Evolutionary conservation across 2,797 vertebrate species (phyloP).

Genomic region (Gobio occitaniae): DNA sequence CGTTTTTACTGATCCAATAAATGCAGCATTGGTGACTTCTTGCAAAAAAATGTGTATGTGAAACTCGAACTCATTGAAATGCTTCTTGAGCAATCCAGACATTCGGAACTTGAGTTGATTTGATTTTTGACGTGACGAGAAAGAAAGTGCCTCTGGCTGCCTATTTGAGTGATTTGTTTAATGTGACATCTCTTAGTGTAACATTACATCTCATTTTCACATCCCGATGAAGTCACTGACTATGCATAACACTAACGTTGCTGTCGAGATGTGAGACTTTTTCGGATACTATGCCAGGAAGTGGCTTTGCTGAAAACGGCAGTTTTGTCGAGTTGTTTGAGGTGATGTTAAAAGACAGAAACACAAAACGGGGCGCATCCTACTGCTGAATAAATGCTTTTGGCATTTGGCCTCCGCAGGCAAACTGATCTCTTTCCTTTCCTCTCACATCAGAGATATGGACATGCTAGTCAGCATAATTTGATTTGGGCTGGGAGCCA

Average conservation of each 20-base stretch:
- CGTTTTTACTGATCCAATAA: neutral
- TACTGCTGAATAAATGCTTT: slow-evolving; percentile 33
- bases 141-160: neutral
- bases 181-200: slow-evolving; percentile 27
- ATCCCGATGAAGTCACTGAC: slow-evolving; percentile 17
- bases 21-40: neutral
- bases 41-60: neutral
- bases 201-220: slow-evolving; percentile 24
- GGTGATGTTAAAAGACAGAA: neutral
- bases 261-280: neutral
- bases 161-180: slow-evolving; percentile 3
- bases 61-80: slow-evolving; percentile 3
- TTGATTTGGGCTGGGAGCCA: slow-evolving; percentile 50
- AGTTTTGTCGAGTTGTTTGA: neutral
- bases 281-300: neutral
- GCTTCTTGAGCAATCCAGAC: neutral
- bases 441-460: slow-evolving; percentile 47
- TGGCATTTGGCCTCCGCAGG: slow-evolving; percentile 19
- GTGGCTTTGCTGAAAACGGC: neutral
- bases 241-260: neutral
- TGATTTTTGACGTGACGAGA: neutral
- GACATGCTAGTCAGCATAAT: slow-evolving; percentile 50
- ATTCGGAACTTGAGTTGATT: slow-evolving; percentile 6
- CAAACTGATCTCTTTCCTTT: slow-evolving; percentile 32
- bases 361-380: neutral